phyloP scores from a whole-genome alignment of 1,140 invertebrate genomes.

The Drosophila bipectinata region DNA sequence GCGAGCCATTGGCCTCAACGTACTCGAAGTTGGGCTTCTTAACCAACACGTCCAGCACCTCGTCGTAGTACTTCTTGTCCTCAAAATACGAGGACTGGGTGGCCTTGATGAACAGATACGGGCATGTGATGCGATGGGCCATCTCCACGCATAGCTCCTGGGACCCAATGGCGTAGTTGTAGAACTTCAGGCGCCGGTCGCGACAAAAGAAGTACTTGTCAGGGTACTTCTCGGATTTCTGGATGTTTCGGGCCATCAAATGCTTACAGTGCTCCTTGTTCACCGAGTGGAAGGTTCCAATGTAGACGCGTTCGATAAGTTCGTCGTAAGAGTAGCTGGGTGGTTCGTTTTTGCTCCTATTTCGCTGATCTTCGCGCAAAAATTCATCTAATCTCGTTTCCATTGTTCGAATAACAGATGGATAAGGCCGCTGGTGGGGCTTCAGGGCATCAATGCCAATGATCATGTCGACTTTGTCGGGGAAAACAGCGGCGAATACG shows the following conservation, averaged over 20 bases:
- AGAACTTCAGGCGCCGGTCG: constrained; percentile 86
- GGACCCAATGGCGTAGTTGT: constrained; percentile 84
- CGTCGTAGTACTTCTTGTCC: constrained; percentile 85
- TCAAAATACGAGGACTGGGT: constrained; percentile 86
- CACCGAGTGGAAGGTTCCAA: constrained; percentile 85
- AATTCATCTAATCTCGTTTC: constrained; percentile 85
- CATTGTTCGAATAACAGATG: constrained; percentile 65
- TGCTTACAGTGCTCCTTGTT: constrained; percentile 85
- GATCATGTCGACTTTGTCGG: constrained; percentile 86
- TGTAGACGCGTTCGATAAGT: constrained; percentile 85
- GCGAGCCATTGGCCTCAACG: constrained; percentile 87
- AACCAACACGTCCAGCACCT: constrained; percentile 85
- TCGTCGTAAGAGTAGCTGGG: constrained; percentile 87
- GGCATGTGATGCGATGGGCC: constrained; percentile 85
- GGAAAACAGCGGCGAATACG: constrained; percentile 86
- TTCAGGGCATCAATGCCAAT: constrained; percentile 88
- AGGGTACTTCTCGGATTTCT: constrained; percentile 85
- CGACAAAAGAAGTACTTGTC: constrained; percentile 87
- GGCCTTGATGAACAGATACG: constrained; percentile 86
- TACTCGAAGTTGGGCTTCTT: constrained; percentile 86
- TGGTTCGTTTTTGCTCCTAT: constrained; percentile 84
- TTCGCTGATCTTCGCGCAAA: constrained; percentile 84
- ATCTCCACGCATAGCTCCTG: constrained; percentile 85
- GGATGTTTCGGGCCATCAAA: constrained; percentile 86
- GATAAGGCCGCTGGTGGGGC: constrained; percentile 83